A percentile compares a stretch with the other conserved stretches of the same genome.
Conservation (phyloP, 2,113 vertebrate genomes). For the Gymnocephalus cernua region DNA sequence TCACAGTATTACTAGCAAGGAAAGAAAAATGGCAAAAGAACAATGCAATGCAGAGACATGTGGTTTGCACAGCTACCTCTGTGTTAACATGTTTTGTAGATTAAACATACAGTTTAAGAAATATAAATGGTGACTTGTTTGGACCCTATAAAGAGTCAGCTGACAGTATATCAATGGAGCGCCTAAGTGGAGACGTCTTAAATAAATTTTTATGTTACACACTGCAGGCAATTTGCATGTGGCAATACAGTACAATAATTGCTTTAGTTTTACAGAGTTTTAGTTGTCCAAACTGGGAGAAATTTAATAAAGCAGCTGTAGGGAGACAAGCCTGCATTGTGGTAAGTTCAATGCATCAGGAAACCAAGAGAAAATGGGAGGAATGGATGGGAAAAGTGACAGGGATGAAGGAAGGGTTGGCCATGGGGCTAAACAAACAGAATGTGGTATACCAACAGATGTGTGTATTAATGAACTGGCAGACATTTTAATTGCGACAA, state of each 20-base stretch:
- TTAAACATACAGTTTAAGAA: slow-evolving; percentile 9
- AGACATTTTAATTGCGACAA: not conserved
- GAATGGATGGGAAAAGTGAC: slow-evolving; percentile 7
- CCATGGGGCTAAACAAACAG: slow-evolving; percentile 32
- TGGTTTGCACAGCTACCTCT: not conserved
- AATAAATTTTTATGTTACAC: not conserved
- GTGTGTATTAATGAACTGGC: slow-evolving; percentile 11
- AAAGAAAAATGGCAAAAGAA: not conserved
- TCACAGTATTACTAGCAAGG: not conserved
- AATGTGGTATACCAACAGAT: slow-evolving; percentile 20
- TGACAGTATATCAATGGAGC: not conserved
- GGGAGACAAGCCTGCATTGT: not conserved
- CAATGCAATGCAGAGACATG: not conserved
- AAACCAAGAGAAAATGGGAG: slow-evolving; percentile 1
- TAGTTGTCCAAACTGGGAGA: slow-evolving; percentile 1
- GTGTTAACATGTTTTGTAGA: not conserved
- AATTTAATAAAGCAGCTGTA: slow-evolving; percentile 27
- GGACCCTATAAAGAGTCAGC: slow-evolving; percentile 10
- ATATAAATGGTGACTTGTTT: not conserved
- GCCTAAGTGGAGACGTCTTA: not conserved
- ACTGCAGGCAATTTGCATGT: not conserved
- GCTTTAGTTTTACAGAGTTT: not conserved
- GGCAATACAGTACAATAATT: not conserved
- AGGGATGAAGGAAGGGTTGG: slow-evolving; percentile 12
- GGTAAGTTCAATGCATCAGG: slow-evolving; percentile 26